These are phyloP conservation scores for Pachyuromys duprasi DNA, from an alignment of 2,797 vertebrate species.

Conservation along the genomic window DNA sequence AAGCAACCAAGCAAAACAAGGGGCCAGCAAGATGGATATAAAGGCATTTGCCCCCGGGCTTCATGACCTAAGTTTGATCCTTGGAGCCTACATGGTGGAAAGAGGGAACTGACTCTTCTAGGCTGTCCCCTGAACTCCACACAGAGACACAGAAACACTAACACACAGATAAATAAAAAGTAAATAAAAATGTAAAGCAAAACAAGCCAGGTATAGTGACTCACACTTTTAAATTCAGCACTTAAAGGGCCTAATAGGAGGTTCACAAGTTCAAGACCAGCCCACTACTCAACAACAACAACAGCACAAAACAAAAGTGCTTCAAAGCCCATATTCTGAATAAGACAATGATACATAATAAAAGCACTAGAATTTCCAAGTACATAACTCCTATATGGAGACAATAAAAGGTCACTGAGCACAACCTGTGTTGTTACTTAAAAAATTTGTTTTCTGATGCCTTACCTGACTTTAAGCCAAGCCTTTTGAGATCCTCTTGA, in stretches of 20 bases:
- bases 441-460: conserved; percentile 63
- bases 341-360: neutral
- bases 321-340: neutral
- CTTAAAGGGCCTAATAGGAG: neutral
- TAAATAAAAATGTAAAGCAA: neutral
- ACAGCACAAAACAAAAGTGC: neutral
- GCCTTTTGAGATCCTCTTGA: conserved; percentile 96
- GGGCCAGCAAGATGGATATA: neutral
- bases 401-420: conserved; percentile 60
- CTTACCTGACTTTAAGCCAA: conserved; percentile 90
- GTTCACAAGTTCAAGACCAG: neutral
- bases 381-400: conserved; percentile 29
- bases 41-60: too few relatives aligned
- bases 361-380: neutral
- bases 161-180: neutral
- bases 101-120: neutral
- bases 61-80: neutral
- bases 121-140: neutral
- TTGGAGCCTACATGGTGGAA: neutral
- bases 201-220: neutral
- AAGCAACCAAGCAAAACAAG: neutral
- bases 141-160: neutral
- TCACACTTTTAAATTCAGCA: neutral
- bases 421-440: conserved; percentile 76
- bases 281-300: neutral